Base-by-base conservation (phyloP, 2,113 vertebrate genomes). In the Lamprotornis superbus region DNA sequence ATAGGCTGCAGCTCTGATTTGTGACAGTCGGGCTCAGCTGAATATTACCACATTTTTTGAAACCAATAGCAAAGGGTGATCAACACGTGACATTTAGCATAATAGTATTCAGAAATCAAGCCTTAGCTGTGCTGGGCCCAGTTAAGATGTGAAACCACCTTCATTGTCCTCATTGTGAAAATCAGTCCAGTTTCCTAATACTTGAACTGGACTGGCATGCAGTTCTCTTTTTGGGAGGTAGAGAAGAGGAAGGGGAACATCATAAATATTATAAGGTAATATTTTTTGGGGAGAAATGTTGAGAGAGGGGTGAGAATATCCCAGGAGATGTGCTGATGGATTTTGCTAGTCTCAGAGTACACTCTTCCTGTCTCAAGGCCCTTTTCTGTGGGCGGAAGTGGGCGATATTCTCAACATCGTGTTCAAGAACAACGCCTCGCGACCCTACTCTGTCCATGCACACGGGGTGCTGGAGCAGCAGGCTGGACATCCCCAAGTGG, bases 331-430 rank as follows among this genome's bases (percentile, higher is more conserved):
- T 0, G 2, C 10, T 61, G 59, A 40, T 40, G 37, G 21, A 20
- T 76, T 87, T 64, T 86, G 73, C 57, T 56, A 9, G 18, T 70
- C 83, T 94, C 60, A 31, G 23, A 87, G 11, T 68, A 8, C 5
- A 3, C 25, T 89, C 42, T 93, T 93, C 31, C 49, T 37, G 9
- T 55, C 65, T 71, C 94, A 65, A 98, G 98, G 98, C 70, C 98
- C 98, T 70, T 97, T 98, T 67, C 88, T 98, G 63, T 97, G 92
- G 97, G 98, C 97, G 2, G 98, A 98, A 84, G 97, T 98, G 70
- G 98, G 98, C 2, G 98, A 98, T 15, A 97, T 98, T 50, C 56
- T 98, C 65, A 98, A 95, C 67, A 42, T 98, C 3, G 98, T 98
- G 37, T 98, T 98, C 78, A 98, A 98, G 96, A 98, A 98, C 92